Percentiles rank a stretch among this genome's conserved stretches.
These are phyloP conservation scores for Scylla paramamosain DNA, from an alignment of 1,140 invertebrate genomes.

Conservation along the genomic window DNA sequence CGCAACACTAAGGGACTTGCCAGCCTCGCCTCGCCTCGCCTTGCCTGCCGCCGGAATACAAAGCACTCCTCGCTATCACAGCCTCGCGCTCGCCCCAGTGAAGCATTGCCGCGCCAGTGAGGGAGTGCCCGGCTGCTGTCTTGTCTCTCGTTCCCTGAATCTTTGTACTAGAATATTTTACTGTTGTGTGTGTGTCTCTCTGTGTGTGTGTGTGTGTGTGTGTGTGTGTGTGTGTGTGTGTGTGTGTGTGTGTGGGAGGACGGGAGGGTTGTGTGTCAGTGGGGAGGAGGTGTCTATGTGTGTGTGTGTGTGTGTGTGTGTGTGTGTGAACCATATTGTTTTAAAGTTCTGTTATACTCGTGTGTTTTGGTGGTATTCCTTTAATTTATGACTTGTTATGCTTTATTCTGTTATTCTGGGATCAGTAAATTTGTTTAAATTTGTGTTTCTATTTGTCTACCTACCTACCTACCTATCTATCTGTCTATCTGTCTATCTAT, in stretches of 20 bases:
- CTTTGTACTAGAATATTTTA: no score
- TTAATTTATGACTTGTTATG: no score
- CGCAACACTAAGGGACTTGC: no score
- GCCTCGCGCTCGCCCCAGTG: neutral
- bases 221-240: neutral
- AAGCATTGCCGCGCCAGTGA: neutral
- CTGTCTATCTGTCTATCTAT: no score
- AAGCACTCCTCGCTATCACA: no score
- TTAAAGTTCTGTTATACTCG: no score
- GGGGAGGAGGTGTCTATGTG: neutral
- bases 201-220: constrained; percentile 18
- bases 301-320: neutral
- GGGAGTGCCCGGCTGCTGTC: neutral
- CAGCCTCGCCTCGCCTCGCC: neutral
- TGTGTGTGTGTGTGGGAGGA: neutral
- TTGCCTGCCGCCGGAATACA: neutral
- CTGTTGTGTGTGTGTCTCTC: neutral
- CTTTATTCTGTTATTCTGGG: no score
- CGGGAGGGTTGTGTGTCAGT: neutral
- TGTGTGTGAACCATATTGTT: neutral
- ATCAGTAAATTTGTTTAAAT: no score
- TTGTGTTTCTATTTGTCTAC: no score
- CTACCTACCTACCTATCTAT: no score
- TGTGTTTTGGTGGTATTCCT: no score
- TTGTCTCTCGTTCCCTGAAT: neutral